These are phyloP conservation scores for Cryptoprocta ferox DNA, from an alignment of 2,797 vertebrate species.

Conservation along the genomic window DNA sequence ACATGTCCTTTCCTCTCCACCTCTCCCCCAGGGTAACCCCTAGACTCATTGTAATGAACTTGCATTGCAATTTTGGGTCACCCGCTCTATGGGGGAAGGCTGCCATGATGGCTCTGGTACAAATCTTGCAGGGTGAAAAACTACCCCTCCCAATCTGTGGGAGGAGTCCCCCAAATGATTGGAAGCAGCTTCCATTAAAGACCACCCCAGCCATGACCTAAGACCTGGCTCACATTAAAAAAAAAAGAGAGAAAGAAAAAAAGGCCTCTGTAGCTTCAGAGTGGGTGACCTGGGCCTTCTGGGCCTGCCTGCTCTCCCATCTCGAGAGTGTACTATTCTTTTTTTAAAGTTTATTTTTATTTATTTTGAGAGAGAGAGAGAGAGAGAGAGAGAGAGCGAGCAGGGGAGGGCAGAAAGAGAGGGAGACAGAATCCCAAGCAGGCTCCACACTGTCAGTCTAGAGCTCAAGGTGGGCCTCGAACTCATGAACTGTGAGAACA, in stretches of 20 bases:
- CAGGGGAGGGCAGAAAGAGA: too few species aligned
- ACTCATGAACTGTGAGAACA: too few species aligned
- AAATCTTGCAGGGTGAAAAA: neutral
- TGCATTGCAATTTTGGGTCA: neutral
- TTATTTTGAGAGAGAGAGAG: too few species aligned
- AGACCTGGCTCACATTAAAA: neutral
- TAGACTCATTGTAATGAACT: neutral
- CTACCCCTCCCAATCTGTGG: neutral
- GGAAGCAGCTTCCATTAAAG: neutral
- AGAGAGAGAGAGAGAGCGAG: too few species aligned
- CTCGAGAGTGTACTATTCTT: neutral
- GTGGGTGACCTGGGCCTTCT: neutral
- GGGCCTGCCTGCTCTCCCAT: neutral
- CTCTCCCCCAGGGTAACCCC: neutral
- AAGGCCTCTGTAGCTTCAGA: neutral
- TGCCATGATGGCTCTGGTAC: neutral
- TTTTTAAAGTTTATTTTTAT: too few species aligned
- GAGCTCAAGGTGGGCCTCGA: too few species aligned
- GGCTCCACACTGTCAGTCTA: too few species aligned
- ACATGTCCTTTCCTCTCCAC: neutral
- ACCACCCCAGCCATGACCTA: neutral
- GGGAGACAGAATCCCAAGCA: too few species aligned
- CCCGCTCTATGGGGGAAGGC: neutral
- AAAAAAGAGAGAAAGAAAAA: too few species aligned
- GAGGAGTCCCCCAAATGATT: neutral